Base-by-base conservation (phyloP, 2,888 invertebrate species). In the Rotaria sp. region DNA sequence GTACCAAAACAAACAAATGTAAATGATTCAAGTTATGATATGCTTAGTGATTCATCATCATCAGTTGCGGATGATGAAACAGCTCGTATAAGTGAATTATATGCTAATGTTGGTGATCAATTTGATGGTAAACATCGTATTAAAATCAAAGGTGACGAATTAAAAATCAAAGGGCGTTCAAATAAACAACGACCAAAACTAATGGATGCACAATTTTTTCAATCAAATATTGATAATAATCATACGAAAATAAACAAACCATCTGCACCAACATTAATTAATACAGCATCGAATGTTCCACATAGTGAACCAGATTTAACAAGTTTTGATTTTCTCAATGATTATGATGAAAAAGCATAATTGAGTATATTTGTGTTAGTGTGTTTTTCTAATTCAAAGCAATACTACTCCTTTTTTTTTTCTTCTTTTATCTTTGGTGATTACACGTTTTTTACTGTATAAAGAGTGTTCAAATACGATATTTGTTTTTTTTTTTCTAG, bases 111-210 rank as follows among this genome's bases (percentile, higher is more conserved):
- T 45, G 80, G 80, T 15, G 80, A 45, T 45, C 80, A 24, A n/a
- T 45, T 80, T 18, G 80, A 80, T 45, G 80, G 80, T 45, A 80
- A 80, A 80, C 80, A 80, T 45, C 41, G 80, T n/a, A 80, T 80
- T 80, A 41, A 45, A 80, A 45, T 80, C 4, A 80, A 80, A 45
- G 35, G 35, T 80, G 80, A 80, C n/a, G 80, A 80, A n/a, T 80
- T 80, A 15, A 80, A 80, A 80, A 45, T 80, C 4, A 80, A 45
- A 80, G 80, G 80, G 2, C 41, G 45, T 41, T 45, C 45, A 45
- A 26, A 26, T 45, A 80, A 45, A 45, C 80, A 80, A 80, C 80
- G 80, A 80, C 80, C 80, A n/a, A 80, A 80, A 45, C 15, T 80
- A 80, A 41, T 45, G 41, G 80, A 80, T 41, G 80, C 80, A 26